phyloP scores from a whole-genome alignment of 2,113 vertebrate species.

The Phodopus roborovskii region DNA sequence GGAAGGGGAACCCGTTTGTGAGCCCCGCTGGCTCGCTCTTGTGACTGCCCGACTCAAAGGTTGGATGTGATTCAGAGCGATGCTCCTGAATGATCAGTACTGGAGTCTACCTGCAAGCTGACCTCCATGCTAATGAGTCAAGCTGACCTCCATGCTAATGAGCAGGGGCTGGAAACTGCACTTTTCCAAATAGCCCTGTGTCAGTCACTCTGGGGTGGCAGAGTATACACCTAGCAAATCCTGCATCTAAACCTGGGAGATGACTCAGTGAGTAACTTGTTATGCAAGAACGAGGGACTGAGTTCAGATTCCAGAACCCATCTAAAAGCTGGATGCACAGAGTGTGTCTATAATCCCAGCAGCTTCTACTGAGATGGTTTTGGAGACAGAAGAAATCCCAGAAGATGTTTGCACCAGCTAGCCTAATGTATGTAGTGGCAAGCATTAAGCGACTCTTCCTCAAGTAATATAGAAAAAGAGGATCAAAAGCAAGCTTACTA shows the following conservation, averaged over 20 bases:
- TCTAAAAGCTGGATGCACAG: not conserved
- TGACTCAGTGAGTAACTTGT: not conserved
- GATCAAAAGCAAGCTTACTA: not conserved
- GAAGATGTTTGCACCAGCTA: not conserved
- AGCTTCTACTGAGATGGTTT: not conserved
- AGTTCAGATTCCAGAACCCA: not conserved
- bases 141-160: not conserved
- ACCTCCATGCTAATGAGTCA: not conserved
- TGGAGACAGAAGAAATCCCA: not conserved
- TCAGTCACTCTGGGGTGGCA: rapidly evolving
- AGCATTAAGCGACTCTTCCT: not conserved
- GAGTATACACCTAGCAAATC: rapidly evolving
- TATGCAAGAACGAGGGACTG: not conserved
- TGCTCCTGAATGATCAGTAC: not conserved
- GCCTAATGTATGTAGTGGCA: too few species aligned
- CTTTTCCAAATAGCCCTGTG: rapidly evolving
- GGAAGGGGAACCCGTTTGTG: rapidly evolving
- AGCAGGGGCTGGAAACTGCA: not conserved
- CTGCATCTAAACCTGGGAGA: not conserved
- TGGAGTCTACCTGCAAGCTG: not conserved
- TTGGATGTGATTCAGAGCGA: not conserved
- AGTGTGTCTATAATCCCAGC: not conserved
- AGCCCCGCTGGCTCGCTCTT: not conserved
- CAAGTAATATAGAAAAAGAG: not conserved
- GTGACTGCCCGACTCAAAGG: rapidly evolving